Base-by-base conservation (phyloP, 2,888 invertebrate species). In the Andrena trimmerana region DNA sequence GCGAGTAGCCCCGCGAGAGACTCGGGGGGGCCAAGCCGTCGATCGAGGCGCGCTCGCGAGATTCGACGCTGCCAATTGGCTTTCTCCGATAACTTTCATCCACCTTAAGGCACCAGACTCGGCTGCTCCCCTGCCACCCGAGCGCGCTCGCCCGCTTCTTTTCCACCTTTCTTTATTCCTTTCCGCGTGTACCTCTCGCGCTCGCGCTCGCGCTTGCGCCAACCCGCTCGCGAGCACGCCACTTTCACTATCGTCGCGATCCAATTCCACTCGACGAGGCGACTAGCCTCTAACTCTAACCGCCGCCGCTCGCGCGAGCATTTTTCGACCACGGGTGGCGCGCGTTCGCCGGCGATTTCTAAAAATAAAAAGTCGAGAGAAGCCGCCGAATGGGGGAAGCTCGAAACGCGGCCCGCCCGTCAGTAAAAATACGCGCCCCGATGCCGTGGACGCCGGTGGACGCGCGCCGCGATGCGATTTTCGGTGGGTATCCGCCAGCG, bases 71-170 rank as follows among this genome's bases (percentile, higher is more conserved):
- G 92, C 91, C 92, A 92, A 93, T 93, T 92, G 93, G 93, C 93
- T 93, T 93, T 93, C 93, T 93, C 93, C 93, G 90, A 92, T 93
- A 93, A 93, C 93, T 93, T 93, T 93, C 93, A 93, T 93, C 90
- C 91, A 89, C 88, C 91, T 90, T 88, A 88, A 90, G 66, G 54
- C 27, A 42, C 42, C 42, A 57, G 36, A 20, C 48, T 60, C 60
- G 70, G 20, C 57, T 29, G 29, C 50, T 36, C 71, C 36, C 69
- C 36, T 13, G 27, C 50, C 57, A 20, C 69, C 50, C n/a, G 27
- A 52, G 8, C 57, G 72, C 52, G 70, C 36, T 50, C 75, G 65
- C 59, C 75, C 76, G 84, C 85, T 90, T 89, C 88, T 91, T 92
- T 91, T 91, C 88, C 90, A 91, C 90, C 90, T 91, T 92, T 91